Percentiles rank a stretch among this genome's conserved stretches.
Evolutionary conservation across 2,113 vertebrate species (phyloP).

Genomic region (Rhineura floridana): DNA sequence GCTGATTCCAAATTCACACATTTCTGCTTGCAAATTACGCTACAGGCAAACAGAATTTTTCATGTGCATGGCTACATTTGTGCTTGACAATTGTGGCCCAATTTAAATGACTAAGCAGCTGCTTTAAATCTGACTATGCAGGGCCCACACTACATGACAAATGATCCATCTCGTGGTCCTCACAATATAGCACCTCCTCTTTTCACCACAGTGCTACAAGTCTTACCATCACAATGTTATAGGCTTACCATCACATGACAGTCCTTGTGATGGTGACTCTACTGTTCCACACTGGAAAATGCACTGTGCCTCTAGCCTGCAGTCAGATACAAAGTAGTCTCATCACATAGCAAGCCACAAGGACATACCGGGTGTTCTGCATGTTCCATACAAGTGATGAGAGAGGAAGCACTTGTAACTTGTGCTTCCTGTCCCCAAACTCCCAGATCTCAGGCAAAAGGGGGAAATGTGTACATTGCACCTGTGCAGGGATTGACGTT

Average conservation of each 20-base stretch:
- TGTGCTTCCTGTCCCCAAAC: too few relatives aligned
- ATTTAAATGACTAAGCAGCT: not conserved
- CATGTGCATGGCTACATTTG: not conserved
- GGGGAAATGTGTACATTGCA: too few relatives aligned
- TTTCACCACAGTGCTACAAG: not conserved
- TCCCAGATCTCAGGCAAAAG: not conserved
- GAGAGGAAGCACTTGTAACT: not conserved
- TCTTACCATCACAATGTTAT: not conserved
- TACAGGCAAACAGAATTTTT: not conserved
- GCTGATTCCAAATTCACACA: slow-evolving; percentile 22
- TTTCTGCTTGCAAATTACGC: slow-evolving; percentile 17
- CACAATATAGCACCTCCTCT: not conserved
- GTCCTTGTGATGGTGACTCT: not conserved
- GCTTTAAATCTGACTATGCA: not conserved
- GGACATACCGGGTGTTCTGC: not conserved
- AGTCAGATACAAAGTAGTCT: not conserved
- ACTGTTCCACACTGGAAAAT: too few relatives aligned
- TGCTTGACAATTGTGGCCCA: not conserved
- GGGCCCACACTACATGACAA: not conserved
- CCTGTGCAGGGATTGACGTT: not conserved
- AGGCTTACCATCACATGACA: too few relatives aligned
- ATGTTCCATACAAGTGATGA: not conserved
- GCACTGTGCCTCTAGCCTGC: not conserved
- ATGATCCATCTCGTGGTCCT: not conserved
- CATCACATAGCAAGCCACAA: not conserved